Evolutionary conservation across 2,888 invertebrate species (phyloP).

Genomic region (Nephrocerus scutellatus): DNA sequence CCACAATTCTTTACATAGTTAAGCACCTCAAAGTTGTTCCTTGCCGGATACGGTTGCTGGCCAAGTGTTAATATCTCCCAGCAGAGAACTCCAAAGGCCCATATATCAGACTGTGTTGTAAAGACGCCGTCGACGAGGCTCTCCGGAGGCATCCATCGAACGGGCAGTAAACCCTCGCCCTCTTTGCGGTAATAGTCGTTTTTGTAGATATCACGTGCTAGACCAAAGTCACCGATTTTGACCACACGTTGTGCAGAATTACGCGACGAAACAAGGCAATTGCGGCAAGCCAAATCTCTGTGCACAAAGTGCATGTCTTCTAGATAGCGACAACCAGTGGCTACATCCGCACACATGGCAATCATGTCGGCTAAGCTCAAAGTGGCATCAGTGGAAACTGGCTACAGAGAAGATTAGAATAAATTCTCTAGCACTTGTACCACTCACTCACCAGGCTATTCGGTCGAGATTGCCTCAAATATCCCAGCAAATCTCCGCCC

Average conservation of each 20-base stretch:
- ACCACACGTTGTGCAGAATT: conserved; percentile 56
- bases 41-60: conserved; percentile 92
- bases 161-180: conserved; percentile 82
- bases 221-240: conserved; percentile 89
- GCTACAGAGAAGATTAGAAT: conserved; percentile 48
- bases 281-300: conserved; percentile 90
- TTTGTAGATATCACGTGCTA: conserved; percentile 94
- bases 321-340: conserved; percentile 88
- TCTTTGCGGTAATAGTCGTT: conserved; percentile 97
- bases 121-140: conserved; percentile 93
- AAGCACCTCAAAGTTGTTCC: conserved; percentile 86
- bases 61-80: conserved; percentile 98
- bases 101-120: conserved; percentile 93
- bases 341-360: conserved; percentile 91
- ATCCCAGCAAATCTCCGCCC: conserved; percentile 89
- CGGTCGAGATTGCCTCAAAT: conserved; percentile 74
- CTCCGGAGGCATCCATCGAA: conserved; percentile 98
- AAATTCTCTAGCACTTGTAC: neutral
- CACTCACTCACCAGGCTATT: conserved; percentile 51
- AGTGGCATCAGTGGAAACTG: conserved; percentile 58
- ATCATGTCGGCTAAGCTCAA: conserved; percentile 78
- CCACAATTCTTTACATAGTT: conserved; percentile 85
- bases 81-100: conserved; percentile 88
- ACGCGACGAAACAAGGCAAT: conserved; percentile 79
- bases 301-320: conserved; percentile 98